These are phyloP conservation scores for Lasioglossum villosulum DNA, from an alignment of 2,888 invertebrate species.

Conservation along the genomic window DNA sequence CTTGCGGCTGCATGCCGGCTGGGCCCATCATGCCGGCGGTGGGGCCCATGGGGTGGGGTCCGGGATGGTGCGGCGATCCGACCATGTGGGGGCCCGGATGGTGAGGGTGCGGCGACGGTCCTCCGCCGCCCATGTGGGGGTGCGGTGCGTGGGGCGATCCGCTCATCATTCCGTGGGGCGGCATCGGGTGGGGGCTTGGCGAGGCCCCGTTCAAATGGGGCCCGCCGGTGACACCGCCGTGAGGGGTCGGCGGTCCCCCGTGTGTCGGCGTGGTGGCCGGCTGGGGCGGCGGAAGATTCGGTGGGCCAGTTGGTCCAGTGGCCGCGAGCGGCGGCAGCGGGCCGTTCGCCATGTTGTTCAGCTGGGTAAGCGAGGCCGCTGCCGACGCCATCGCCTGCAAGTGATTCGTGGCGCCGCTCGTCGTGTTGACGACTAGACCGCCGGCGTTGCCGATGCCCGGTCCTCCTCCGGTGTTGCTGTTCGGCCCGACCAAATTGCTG, in stretches of 20 bases:
- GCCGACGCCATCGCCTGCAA: constrained; percentile 83
- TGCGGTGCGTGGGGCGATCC: constrained; percentile 82
- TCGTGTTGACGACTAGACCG: constrained; percentile 49
- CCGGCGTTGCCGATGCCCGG: constrained; percentile 18
- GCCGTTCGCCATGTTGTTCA: constrained; percentile 84
- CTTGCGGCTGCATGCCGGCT: constrained; percentile 81
- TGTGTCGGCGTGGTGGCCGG: constrained; percentile 83
- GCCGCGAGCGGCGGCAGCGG: constrained; percentile 81
- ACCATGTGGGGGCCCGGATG: constrained; percentile 83
- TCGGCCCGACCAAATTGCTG: constrained; percentile 20
- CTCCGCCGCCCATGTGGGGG: constrained; percentile 81
- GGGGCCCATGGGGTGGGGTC: constrained; percentile 82
- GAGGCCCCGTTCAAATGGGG: constrained; percentile 83
- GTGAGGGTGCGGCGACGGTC: constrained; percentile 82
- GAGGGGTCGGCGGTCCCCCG: constrained; percentile 82
- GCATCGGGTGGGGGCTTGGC: constrained; percentile 82
- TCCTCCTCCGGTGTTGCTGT: constrained; percentile 6
- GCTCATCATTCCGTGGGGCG: constrained; percentile 82
- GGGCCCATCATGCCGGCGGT: constrained; percentile 78
- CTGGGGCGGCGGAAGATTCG: constrained; percentile 81
- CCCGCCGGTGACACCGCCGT: constrained; percentile 75
- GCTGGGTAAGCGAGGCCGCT: constrained; percentile 82
- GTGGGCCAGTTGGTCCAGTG: constrained; percentile 78
- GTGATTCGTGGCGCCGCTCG: constrained; percentile 78
- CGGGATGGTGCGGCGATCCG: constrained; percentile 82